Percentiles rank a stretch among this genome's conserved stretches.
These are phyloP conservation scores for Trachythela sp. DNA, from an alignment of 64 coral and sea anemone species.

Conservation along the genomic window DNA sequence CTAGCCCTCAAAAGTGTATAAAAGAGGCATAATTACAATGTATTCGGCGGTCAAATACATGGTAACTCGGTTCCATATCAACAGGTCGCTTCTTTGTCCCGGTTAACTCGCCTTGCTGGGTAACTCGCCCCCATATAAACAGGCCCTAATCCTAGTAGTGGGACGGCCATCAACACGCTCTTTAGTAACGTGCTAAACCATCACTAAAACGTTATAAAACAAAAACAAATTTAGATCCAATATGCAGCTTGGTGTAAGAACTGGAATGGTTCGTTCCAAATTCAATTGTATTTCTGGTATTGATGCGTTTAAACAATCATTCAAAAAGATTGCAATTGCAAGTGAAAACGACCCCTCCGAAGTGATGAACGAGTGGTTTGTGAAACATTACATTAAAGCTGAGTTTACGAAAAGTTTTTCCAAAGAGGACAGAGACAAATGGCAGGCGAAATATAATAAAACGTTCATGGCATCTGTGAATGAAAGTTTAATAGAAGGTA, in stretches of 20 bases:
- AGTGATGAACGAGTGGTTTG: constrained; percentile 49
- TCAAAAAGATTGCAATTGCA: constrained; percentile 23
- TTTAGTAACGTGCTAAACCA: too few species aligned
- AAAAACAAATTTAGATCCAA: constrained; percentile 62
- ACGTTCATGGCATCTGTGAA: neutral
- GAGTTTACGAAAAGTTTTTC: neutral
- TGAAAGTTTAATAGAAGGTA: neutral
- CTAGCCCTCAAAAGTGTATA: too few species aligned
- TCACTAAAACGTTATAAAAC: too few species aligned
- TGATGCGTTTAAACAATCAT: constrained; percentile 56
- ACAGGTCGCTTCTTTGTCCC: too few species aligned
- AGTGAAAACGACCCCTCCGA: constrained; percentile 17
- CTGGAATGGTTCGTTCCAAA: constrained; percentile 58
- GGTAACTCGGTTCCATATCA: too few species aligned
- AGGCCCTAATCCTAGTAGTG: too few species aligned
- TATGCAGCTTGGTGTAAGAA: constrained; percentile 50
- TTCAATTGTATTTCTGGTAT: constrained; percentile 55
- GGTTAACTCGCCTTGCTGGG: too few species aligned
- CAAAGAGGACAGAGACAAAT: neutral
- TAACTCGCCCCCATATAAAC: too few species aligned
- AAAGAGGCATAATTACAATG: too few species aligned
- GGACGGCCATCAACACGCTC: too few species aligned
- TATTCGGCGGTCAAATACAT: too few species aligned
- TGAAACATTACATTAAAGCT: neutral
- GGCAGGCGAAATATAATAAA: neutral